Evolutionary conservation across 2,113 vertebrate genomes (phyloP), one percentile per base, ranked within the genome.

Genomic region (Chamaea fasciata): DNA sequence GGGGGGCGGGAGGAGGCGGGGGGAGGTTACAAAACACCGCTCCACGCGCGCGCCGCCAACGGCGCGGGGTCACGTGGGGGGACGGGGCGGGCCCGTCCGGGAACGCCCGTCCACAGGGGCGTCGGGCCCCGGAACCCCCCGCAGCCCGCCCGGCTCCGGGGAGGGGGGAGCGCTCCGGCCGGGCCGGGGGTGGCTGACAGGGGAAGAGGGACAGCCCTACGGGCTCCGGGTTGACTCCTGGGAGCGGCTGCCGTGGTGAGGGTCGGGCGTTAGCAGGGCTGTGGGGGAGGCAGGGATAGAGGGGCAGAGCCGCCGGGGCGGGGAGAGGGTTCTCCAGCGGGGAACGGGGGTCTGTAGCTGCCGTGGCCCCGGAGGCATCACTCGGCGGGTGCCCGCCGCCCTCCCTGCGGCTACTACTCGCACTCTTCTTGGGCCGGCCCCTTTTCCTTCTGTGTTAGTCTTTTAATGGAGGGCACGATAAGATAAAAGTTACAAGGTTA

Each of bases 21-120:
- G 37, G 87, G 46, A 65, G 89, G 62, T 96, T 96, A 92, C 92
- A 96, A 97, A 97, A 96, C 82, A 88, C 12, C 16, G n/a, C 78
- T 74, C 57, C 84, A 67, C 42, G 77, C 88, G 70, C 55, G 71
- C 57, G 52, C 84, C 59, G 27, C 78, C 78, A 69, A 39, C 79
- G 53, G 64, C 64, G 64, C 64, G 64, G 44, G 63, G 64, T 82
- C 79, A 69, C 65, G 79, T 70, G 79, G 53, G 24, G 42, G 42
- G 23, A 28, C 27, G 44, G 83, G 80, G 15, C 44, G 41, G 35
- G 50, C 31, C 41, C 46, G 70, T 15, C 50, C 47, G n/a, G 65
- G 70, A 21, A 39, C 60, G 62, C 37, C 35, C 35, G 69, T 4
- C 7, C 11, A 2, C 24, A 5, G 22, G 53, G 15, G 69, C 12